Conservation (phyloP, 2,797 vertebrate species). For the Tragopan temminckii region DNA sequence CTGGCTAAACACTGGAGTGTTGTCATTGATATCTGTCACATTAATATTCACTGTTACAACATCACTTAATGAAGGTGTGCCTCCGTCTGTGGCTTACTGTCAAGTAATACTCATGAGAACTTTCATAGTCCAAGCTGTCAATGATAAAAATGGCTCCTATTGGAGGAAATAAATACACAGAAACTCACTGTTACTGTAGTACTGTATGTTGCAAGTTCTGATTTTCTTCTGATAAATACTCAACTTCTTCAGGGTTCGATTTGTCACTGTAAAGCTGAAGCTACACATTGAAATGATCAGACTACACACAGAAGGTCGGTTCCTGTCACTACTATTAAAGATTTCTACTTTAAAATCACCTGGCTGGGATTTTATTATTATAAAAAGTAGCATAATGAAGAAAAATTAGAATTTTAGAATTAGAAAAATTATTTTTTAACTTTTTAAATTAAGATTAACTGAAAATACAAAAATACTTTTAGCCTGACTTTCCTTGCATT, state of each 20-base stretch:
- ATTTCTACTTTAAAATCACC: neutral
- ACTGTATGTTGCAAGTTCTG: neutral
- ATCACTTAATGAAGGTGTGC: constrained; percentile 92
- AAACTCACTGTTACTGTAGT: neutral
- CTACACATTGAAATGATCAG: neutral
- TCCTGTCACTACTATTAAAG: neutral
- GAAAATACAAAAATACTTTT: neutral
- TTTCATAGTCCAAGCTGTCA: constrained; percentile 92
- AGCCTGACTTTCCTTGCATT: neutral
- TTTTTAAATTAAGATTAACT: neutral
- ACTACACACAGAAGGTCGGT: neutral
- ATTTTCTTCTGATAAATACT: neutral
- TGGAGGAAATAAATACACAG: neutral
- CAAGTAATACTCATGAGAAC: constrained; percentile 93
- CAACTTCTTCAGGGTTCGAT: neutral
- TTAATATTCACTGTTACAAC: constrained; percentile 95
- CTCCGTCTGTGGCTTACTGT: constrained; percentile 94
- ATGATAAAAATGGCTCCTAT: constrained; percentile 94
- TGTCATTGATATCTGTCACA: constrained; percentile 96
- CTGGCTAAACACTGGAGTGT: constrained; percentile 92
- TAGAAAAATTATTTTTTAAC: neutral
- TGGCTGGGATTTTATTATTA: neutral
- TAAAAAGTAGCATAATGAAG: neutral
- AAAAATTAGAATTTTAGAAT: too few relatives aligned
- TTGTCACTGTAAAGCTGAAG: neutral